Conservation (phyloP, 1,140 invertebrate genomes). For the Halyomorpha halys region DNA sequence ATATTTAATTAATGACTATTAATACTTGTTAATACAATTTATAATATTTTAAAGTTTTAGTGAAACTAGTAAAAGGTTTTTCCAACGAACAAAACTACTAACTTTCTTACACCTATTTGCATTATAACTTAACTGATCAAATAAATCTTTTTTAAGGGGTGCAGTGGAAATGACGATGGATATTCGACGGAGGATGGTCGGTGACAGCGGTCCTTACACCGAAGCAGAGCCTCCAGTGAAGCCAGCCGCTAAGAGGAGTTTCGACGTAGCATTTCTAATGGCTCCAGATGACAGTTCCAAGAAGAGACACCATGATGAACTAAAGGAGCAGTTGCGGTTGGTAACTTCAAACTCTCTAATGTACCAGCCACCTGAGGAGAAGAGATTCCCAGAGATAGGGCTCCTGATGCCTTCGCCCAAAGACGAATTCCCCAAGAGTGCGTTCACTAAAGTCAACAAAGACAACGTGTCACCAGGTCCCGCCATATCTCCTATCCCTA, state of each 20-base stretch:
- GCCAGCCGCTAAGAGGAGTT: constrained; percentile 45
- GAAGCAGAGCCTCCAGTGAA: constrained; percentile 11
- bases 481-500: constrained; percentile 33
- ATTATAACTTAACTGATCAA: too few relatives aligned
- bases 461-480: constrained; percentile 14
- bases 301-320: constrained; percentile 34
- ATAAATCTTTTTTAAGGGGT: too few relatives aligned
- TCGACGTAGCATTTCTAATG: constrained; percentile 79
- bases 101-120: too few relatives aligned
- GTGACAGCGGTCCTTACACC: constrained; percentile 14
- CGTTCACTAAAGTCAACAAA: constrained; percentile 60
- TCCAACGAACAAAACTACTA: too few relatives aligned
- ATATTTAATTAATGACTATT: too few relatives aligned
- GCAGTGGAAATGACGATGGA: constrained; percentile 31
- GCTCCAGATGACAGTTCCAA: constrained; percentile 67
- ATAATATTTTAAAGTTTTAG: too few relatives aligned
- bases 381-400: constrained; percentile 21
- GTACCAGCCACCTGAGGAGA: constrained; percentile 32
- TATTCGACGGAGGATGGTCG: constrained; percentile 27
- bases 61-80: too few relatives aligned
- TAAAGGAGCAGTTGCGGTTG: constrained; percentile 29
- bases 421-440: constrained; percentile 44
- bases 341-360: constrained; percentile 28
- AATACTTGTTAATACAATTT: too few relatives aligned
- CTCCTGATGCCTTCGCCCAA: constrained; percentile 24